Percentiles rank a stretch among this genome's conserved stretches.
These are phyloP conservation scores for Drosophila serrata DNA, from an alignment of 1,140 invertebrate species.

Conservation along the genomic window DNA sequence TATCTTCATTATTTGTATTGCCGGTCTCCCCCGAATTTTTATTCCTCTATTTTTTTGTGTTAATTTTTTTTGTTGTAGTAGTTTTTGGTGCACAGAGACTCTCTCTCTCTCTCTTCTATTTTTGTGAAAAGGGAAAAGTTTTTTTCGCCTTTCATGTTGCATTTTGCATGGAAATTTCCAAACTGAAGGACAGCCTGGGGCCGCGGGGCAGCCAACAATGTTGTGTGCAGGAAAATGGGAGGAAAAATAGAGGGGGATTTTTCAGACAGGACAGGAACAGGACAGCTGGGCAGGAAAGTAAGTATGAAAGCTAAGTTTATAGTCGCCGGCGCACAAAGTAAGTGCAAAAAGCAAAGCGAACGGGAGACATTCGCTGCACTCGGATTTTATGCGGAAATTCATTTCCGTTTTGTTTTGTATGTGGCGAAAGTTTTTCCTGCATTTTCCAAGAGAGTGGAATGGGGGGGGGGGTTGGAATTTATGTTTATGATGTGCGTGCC, in stretches of 20 bases:
- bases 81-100: conserved; percentile 45
- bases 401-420: conserved; percentile 74
- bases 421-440: conserved; percentile 41
- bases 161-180: conserved; percentile 67
- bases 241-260: conserved; percentile 6
- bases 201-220: conserved; percentile 57
- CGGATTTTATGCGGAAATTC: conserved; percentile 75
- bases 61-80: conserved; percentile 3
- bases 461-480: conserved; percentile 48
- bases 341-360: conserved; percentile 25
- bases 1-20: conserved; percentile 83
- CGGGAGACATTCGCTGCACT: conserved; percentile 46
- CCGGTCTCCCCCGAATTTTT: conserved; percentile 17
- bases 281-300: conserved; percentile 67
- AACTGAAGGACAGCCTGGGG: conserved; percentile 38
- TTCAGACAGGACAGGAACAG: conserved; percentile 58
- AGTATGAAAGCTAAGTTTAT: conserved; percentile 79
- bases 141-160: conserved; percentile 74
- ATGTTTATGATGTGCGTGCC: conserved; percentile 79
- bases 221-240: conserved; percentile 24
- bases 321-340: conserved; percentile 64
- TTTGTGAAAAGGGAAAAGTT: conserved; percentile 57
- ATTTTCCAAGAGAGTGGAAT: conserved; percentile 20
- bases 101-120: conserved; percentile 52
- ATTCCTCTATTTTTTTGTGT: conserved; percentile 5